Evolutionary conservation across 1,140 invertebrate genomes (phyloP).

Genomic region (Panonychus citri): DNA sequence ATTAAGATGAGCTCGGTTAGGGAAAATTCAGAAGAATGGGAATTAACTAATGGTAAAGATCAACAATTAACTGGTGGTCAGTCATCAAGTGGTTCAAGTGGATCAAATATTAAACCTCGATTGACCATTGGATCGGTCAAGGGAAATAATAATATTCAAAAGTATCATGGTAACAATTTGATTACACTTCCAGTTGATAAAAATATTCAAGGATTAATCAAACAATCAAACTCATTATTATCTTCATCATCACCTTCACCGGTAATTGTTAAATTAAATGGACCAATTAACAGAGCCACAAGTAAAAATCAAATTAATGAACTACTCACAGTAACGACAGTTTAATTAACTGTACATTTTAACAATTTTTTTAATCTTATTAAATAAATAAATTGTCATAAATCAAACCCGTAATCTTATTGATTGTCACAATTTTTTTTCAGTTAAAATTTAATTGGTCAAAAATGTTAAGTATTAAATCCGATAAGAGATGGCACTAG

Average conservation of each 20-base stretch:
- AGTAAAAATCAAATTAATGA: neutral
- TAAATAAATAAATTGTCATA: too few relatives aligned
- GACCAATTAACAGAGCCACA: neutral
- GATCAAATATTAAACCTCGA: neutral
- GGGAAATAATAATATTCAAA: neutral
- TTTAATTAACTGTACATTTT: too few relatives aligned
- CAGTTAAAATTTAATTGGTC: too few relatives aligned
- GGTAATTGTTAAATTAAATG: neutral
- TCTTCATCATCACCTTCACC: neutral
- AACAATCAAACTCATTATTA: neutral
- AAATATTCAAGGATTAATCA: neutral
- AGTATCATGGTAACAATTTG: neutral
- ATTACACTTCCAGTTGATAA: too few relatives aligned
- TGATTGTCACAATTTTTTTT: too few relatives aligned
- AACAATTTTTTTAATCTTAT: too few relatives aligned
- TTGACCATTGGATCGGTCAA: neutral
- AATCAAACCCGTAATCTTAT: too few relatives aligned
- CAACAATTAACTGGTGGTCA: neutral
- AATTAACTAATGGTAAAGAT: neutral
- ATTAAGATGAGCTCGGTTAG: conserved; percentile 6
- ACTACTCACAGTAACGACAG: neutral
- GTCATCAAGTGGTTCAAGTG: neutral
- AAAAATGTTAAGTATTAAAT: too few relatives aligned
- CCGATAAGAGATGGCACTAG: too few relatives aligned
- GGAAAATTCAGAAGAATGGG: conserved; percentile 9